phyloP scores from a whole-genome alignment of 2,888 invertebrate species.

The Electrophaes corylata region DNA sequence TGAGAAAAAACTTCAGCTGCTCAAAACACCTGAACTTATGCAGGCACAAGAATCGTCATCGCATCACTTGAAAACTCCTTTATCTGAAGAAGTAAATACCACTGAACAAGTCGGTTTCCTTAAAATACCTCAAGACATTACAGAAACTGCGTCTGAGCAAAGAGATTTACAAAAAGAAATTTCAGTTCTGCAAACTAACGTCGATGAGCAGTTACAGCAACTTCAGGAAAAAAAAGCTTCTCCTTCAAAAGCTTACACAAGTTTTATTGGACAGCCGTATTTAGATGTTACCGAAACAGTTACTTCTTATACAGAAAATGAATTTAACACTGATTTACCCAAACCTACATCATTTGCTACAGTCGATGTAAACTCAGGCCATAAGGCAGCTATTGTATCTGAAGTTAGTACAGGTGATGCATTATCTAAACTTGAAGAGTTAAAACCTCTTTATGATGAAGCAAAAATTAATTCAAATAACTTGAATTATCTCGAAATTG shows the following conservation, averaged over 20 bases:
- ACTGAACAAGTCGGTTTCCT: slow-evolving; percentile 67
- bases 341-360: slow-evolving; percentile 78
- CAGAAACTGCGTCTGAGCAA: slow-evolving; percentile 58
- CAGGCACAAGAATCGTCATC: slow-evolving; percentile 56
- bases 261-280: slow-evolving; percentile 84
- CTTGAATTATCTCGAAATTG: slow-evolving; percentile 63
- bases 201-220: slow-evolving; percentile 80
- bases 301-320: slow-evolving; percentile 78
- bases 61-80: slow-evolving; percentile 70
- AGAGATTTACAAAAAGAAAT: slow-evolving; percentile 73
- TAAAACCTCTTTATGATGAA: slow-evolving; percentile 58
- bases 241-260: slow-evolving; percentile 77
- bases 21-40: slow-evolving; percentile 51
- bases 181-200: slow-evolving; percentile 63
- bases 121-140: slow-evolving; percentile 39
- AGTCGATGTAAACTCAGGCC: slow-evolving; percentile 77
- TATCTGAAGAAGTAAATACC: slow-evolving; percentile 74
- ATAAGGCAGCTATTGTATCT: slow-evolving; percentile 78
- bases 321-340: slow-evolving; percentile 59
- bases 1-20: slow-evolving; percentile 82
- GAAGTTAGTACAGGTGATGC: slow-evolving; percentile 70
- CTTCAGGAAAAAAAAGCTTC: slow-evolving; percentile 82
- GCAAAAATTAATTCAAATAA: slow-evolving; percentile 61
- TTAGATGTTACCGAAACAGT: slow-evolving; percentile 85
- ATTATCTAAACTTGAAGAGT: slow-evolving; percentile 53